Base-by-base conservation (phyloP, 1,140 invertebrate genomes). In the Hestina assimilis region DNA sequence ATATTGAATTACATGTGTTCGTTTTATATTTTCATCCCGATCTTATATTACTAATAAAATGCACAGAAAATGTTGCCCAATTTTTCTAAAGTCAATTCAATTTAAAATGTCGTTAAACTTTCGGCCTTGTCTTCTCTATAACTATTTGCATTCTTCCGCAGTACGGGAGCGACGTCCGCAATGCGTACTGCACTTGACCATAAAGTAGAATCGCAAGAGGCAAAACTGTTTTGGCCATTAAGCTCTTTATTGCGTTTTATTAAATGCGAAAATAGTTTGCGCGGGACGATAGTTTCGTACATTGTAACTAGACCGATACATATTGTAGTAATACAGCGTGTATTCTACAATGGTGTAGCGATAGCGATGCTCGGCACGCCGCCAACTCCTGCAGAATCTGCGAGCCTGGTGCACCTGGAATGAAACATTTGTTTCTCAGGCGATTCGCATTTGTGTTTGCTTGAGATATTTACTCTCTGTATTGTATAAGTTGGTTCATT, bases 101-200 rank as follows among this genome's bases (percentile, higher is more conserved):
- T 35, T 33, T 31, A 7, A 35, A 35, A 15, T 35, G 12, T 35
- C 15, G 6, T 7, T 1, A 35, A 28, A 28, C 8, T 28, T 28
- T 28, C 26, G 8, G 7, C 26, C 26, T 35, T 6, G 5, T 17
- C 5, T 4, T 35, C 6, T 2, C n/a, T 28, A n/a, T 19, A 4
- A 24, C 15, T 31, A 57, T 50, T 57, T 50, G 28, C 55, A 50
- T 50, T 28, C 38, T 48, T 48, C 54, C 45, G 54, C 54, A 48
- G 3, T 40, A 48, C 43, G 54, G 54, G 43, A 28, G 21, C 19
- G 43, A 47, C 23, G 54, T 55, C 52, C 52, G 52, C 54, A 57
- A 41, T 57, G 54, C 54, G 54, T 48, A 21, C 48, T 40, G 33
- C 35, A 9, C 12, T 17, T 40, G 33, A 51, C 43, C 28, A 47